These are phyloP conservation scores for Meta bourneti DNA, from an alignment of 2,888 invertebrate genomes.

Conservation along the genomic window DNA sequence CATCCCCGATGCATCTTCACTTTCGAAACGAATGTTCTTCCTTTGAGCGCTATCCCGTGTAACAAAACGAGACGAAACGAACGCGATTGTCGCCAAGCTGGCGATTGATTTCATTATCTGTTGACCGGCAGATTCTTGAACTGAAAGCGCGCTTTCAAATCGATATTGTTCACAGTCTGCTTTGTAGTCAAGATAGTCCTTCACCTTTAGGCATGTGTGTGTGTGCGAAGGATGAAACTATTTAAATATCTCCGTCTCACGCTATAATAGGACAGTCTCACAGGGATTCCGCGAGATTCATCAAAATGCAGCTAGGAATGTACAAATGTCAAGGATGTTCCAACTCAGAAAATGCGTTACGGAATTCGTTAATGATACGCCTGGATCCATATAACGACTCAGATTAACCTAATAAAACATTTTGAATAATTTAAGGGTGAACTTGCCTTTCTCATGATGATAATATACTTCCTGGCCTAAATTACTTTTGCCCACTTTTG, in stretches of 20 bases:
- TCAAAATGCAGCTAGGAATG: slow-evolving; percentile 57
- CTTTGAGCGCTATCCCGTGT: no score
- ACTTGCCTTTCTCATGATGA: slow-evolving; percentile 19
- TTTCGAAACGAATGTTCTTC: no score
- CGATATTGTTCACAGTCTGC: slow-evolving; percentile 55
- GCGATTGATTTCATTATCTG: slow-evolving; percentile 48
- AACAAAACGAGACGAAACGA: not conserved
- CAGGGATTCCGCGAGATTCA: slow-evolving; percentile 52
- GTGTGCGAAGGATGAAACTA: slow-evolving; percentile 55
- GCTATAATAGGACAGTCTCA: slow-evolving; percentile 60
- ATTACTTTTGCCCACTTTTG: slow-evolving; percentile 30
- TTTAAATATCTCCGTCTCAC: slow-evolving; percentile 73
- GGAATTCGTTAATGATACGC: slow-evolving; percentile 56
- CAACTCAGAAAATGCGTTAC: slow-evolving; percentile 44
- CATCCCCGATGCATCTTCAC: no score
- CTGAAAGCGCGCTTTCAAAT: slow-evolving; percentile 62
- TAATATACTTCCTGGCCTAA: slow-evolving; percentile 9
- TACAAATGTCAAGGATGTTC: slow-evolving; percentile 59
- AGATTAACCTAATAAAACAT: slow-evolving; percentile 22
- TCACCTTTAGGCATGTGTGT: slow-evolving; percentile 48
- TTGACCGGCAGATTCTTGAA: not conserved
- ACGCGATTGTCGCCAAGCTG: slow-evolving; percentile 15
- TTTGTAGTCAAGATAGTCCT: slow-evolving; percentile 60
- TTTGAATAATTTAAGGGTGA: slow-evolving; percentile 46
- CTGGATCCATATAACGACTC: slow-evolving; percentile 11